Percentiles rank a stretch among this genome's conserved stretches.
phyloP scores from a whole-genome alignment of 2,113 vertebrate species.

The Datnioides undecimradiatus region DNA sequence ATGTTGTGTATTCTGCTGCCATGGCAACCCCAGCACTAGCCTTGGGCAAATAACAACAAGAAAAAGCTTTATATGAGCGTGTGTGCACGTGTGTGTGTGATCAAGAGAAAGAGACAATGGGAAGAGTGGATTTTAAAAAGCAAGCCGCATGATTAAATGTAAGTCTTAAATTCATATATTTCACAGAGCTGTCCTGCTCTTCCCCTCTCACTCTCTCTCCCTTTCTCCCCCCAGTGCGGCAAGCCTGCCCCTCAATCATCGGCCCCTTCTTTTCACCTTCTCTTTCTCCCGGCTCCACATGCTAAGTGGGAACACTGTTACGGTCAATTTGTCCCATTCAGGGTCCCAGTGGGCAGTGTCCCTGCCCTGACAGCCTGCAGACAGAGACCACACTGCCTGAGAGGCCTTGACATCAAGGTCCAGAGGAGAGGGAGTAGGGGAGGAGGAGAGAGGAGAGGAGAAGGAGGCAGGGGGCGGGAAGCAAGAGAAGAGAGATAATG shows the following conservation, averaged over 20 bases:
- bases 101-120: not conserved
- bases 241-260: slow-evolving; percentile 74
- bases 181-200: slow-evolving; percentile 30
- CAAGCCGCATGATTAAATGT: slow-evolving; percentile 47
- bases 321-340: slow-evolving; percentile 88
- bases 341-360: slow-evolving; percentile 82
- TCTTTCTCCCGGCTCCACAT: slow-evolving; percentile 80
- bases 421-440: slow-evolving; percentile 34
- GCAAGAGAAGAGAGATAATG: slow-evolving; percentile 39
- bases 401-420: slow-evolving; percentile 82
- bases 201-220: not conserved
- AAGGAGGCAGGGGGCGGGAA: not conserved
- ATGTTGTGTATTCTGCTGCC: slow-evolving; percentile 76
- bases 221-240: not conserved
- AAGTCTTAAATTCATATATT: slow-evolving; percentile 61
- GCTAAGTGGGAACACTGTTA: slow-evolving; percentile 87
- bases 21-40: slow-evolving; percentile 71
- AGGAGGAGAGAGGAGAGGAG: not conserved
- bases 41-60: slow-evolving; percentile 73
- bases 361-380: slow-evolving; percentile 78
- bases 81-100: slow-evolving; percentile 7
- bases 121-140: slow-evolving; percentile 36
- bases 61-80: slow-evolving; percentile 32
- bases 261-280: slow-evolving; percentile 77
- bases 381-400: slow-evolving; percentile 80